Evolutionary conservation across 2,113 vertebrate species (phyloP).

Genomic region (Hepsetus odoe): DNA sequence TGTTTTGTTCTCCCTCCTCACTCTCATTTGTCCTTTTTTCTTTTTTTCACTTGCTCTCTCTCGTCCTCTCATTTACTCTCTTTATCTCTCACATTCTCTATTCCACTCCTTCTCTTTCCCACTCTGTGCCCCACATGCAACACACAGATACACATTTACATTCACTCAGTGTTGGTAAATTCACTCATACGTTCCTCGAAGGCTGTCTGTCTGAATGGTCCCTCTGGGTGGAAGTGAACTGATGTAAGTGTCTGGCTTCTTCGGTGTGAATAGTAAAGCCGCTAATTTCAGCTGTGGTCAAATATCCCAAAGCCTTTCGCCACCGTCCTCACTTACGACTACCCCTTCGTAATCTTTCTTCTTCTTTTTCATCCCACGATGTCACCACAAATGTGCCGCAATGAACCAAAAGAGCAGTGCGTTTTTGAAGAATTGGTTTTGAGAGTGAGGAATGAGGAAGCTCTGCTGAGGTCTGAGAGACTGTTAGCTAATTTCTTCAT

Average conservation of each 20-base stretch:
- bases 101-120: no score
- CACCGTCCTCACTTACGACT: conserved; percentile 19
- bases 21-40: not conserved
- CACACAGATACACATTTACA: no score
- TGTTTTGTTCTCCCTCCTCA: not conserved
- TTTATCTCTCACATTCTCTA: no score
- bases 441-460: conserved; percentile 40
- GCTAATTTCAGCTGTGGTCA: conserved; percentile 29
- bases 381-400: conserved; percentile 19
- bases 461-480: not conserved
- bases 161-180: no score
- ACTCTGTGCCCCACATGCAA: no score
- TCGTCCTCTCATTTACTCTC: not conserved
- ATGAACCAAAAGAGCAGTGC: conserved; percentile 10
- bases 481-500: conserved; percentile 5
- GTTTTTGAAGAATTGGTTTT: conserved; percentile 31
- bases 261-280: not conserved
- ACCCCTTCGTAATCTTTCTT: conserved; percentile 17
- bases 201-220: not conserved
- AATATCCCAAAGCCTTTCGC: conserved; percentile 15
- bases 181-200: not conserved
- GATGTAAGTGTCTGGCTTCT: not conserved
- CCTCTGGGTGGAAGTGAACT: not conserved
- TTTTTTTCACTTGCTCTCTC: not conserved
- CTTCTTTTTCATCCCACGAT: conserved; percentile 25